phyloP scores from a whole-genome alignment of 2,888 invertebrate genomes.

The Pecten maximus region DNA sequence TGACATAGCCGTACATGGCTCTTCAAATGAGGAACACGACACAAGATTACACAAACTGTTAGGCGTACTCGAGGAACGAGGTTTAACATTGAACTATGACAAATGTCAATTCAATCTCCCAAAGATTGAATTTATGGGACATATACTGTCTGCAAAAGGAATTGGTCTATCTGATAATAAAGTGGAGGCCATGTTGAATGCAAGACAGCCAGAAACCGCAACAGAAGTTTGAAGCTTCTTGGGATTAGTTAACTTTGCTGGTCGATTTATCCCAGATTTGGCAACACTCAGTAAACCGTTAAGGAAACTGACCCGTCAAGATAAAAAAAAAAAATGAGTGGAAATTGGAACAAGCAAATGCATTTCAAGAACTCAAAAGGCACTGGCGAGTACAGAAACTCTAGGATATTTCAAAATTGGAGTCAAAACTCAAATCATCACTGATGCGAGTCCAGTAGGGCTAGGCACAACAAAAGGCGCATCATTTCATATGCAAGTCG shows the following conservation, averaged over 20 bases:
- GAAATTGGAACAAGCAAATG: constrained; percentile 38
- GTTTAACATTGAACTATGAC: constrained; percentile 57
- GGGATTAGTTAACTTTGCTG: constrained; percentile 54
- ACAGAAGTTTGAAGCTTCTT: constrained; percentile 58
- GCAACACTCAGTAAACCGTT: constrained; percentile 45
- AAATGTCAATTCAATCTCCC: constrained; percentile 62
- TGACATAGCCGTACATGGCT: constrained; percentile 62
- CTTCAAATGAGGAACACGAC: constrained; percentile 55
- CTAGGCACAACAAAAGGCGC: constrained; percentile 41
- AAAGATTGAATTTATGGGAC: constrained; percentile 44
- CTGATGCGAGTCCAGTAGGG: constrained; percentile 53
- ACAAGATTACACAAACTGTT: constrained; percentile 50
- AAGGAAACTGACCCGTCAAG: background rate
- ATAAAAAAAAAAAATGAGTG: constrained; percentile 35
- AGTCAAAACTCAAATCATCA: constrained; percentile 49
- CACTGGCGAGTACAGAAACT: constrained; percentile 34
- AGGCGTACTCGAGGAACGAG: constrained; percentile 50
- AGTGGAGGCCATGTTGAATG: constrained; percentile 53
- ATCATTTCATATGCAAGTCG: constrained; percentile 54
- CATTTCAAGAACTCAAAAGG: constrained; percentile 35
- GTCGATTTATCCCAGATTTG: constrained; percentile 48
- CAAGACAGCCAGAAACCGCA: constrained; percentile 52
- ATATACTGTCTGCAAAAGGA: constrained; percentile 52
- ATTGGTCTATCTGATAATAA: constrained; percentile 50
- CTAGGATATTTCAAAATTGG: constrained; percentile 48